Conservation (phyloP, 2,888 invertebrate species). For the Ophioninae sp. region DNA sequence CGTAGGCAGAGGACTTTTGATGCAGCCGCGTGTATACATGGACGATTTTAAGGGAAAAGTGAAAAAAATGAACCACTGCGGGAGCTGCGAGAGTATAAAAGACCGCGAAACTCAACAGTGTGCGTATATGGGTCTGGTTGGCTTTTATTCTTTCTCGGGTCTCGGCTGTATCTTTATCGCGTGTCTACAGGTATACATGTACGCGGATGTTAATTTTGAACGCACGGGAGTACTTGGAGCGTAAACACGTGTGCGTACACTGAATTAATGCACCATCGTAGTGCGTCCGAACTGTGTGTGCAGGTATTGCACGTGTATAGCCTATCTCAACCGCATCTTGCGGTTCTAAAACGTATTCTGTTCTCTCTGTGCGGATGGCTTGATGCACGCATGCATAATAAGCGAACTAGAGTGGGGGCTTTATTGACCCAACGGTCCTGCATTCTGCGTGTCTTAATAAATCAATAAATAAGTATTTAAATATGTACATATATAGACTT, state of each 20-base stretch:
- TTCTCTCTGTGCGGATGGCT: conserved; percentile 12
- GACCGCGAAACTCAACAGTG: neutral
- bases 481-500: too few species aligned
- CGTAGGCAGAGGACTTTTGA: neutral
- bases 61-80: neutral
- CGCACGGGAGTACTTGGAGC: conserved; percentile 42
- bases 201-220: conserved; percentile 19
- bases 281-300: neutral
- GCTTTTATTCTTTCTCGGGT: neutral
- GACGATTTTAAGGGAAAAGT: neutral
- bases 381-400: conserved; percentile 56
- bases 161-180: conserved; percentile 1
- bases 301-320: neutral
- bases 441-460: conserved; percentile 6
- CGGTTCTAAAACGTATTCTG: conserved; percentile 51
- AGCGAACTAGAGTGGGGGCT: conserved; percentile 30
- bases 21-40: neutral
- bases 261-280: conserved; percentile 53
- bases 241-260: conserved; percentile 55
- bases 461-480: too few species aligned
- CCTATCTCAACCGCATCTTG: conserved; percentile 40
- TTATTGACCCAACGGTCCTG: conserved; percentile 11
- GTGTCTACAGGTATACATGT: neutral
- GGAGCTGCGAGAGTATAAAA: neutral
- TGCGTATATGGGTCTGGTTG: neutral